Conservation (phyloP, 2,113 vertebrate species). For the Prinia subflava region DNA sequence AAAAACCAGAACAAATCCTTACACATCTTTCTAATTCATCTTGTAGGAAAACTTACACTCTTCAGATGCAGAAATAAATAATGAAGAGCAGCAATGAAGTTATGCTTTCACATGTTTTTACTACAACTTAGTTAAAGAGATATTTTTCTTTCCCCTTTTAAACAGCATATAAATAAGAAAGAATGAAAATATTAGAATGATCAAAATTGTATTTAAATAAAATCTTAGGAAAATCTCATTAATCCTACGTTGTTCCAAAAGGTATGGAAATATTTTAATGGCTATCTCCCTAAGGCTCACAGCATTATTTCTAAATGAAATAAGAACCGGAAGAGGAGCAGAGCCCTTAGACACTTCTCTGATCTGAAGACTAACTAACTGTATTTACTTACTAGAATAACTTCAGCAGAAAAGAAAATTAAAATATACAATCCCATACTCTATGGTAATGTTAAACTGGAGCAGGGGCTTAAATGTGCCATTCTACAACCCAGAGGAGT, state of each 20-base stretch:
- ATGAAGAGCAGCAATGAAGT: background rate
- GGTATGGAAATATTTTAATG: background rate
- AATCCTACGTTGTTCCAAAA: background rate
- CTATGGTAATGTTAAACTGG: background rate
- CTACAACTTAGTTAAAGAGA: background rate
- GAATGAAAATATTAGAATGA: background rate
- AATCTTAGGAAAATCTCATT: background rate
- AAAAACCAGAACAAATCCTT: background rate
- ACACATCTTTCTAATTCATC: background rate
- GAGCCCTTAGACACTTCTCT: background rate
- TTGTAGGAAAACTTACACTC: background rate
- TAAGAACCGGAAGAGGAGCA: background rate
- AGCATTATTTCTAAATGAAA: background rate
- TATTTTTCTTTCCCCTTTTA: background rate
- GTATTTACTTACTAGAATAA: background rate
- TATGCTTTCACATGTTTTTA: background rate
- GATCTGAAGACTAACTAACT: background rate
- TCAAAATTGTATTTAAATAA: background rate
- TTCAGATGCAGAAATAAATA: background rate
- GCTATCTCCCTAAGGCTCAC: background rate
- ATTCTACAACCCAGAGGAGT: background rate
- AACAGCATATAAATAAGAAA: background rate
- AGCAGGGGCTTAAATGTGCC: background rate
- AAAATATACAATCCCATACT: accelerated
- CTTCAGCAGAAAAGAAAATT: background rate